phyloP scores from a whole-genome alignment of 2,113 vertebrate species.

The Phrynocephalus versicolor region DNA sequence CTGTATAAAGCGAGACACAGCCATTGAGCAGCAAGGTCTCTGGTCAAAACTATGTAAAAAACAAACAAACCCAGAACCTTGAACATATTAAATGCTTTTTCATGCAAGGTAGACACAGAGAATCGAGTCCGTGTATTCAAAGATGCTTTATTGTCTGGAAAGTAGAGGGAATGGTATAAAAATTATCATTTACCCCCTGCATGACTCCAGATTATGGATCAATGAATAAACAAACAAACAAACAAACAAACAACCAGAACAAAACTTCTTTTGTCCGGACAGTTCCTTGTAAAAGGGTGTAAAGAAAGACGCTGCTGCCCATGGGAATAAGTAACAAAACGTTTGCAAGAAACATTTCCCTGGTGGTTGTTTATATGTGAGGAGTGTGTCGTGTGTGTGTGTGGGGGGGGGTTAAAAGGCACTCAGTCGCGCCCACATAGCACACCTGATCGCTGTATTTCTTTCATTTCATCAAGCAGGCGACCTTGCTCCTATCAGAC shows the following conservation, averaged over 20 bases:
- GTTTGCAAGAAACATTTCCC: constrained; percentile 27
- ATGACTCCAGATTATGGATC: neutral
- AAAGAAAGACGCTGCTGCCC: neutral
- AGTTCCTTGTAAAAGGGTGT: neutral
- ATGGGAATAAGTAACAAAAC: constrained; percentile 5
- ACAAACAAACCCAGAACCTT: too few relatives aligned
- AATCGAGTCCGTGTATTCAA: neutral
- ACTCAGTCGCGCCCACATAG: neutral
- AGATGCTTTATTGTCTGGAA: constrained; percentile 48
- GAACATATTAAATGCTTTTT: neutral
- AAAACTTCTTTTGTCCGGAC: neutral
- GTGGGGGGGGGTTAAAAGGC: neutral
- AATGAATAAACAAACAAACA: neutral
- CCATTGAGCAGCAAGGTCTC: constrained; percentile 23
- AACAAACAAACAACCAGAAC: neutral
- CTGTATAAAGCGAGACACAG: constrained; percentile 13
- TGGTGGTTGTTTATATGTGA: neutral
- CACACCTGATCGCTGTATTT: neutral
- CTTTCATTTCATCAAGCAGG: neutral
- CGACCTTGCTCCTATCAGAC: constrained; percentile 37
- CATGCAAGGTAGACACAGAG: neutral
- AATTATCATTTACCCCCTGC: neutral
- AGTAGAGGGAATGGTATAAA: neutral
- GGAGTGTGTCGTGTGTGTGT: neutral
- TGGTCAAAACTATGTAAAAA: neutral